A percentile compares a stretch with the other conserved stretches of the same genome.
phyloP scores from a whole-genome alignment of 2,113 vertebrate species.

The Limanda limanda region DNA sequence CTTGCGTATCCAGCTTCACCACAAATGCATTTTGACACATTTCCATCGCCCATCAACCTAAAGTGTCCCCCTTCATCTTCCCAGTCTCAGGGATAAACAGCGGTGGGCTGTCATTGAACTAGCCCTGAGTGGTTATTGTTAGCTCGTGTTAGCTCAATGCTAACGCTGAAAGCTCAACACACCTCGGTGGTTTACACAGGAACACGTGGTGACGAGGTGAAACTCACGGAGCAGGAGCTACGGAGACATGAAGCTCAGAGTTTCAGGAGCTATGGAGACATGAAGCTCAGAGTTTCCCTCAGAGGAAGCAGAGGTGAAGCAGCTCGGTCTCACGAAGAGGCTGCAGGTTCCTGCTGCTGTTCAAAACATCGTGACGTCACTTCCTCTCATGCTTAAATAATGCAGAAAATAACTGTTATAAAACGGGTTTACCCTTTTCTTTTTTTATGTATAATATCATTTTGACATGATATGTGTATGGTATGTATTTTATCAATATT shows the following conservation, averaged over 20 bases:
- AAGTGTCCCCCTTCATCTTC: not conserved
- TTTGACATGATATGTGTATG: no score
- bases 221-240: constrained; percentile 55
- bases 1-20: not conserved
- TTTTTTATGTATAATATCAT: no score
- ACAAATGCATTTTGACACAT: not conserved
- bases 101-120: not conserved
- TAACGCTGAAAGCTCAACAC: not conserved
- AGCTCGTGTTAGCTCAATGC: constrained; percentile 13
- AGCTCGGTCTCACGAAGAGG: not conserved
- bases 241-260: constrained; percentile 54
- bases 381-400: constrained; percentile 56
- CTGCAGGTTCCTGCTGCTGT: constrained; percentile 17
- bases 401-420: not conserved
- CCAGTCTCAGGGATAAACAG: not conserved
- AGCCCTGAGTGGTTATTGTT: not conserved
- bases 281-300: constrained; percentile 42
- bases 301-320: constrained; percentile 1
- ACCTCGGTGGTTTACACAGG: not conserved
- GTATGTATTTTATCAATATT: no score
- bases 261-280: constrained; percentile 47
- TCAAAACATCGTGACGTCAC: constrained; percentile 79
- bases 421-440: no score
- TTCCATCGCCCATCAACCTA: no score
- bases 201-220: not conserved